Base-by-base conservation (phyloP, 2,888 invertebrate species). In the Arrhopalites spinosus region DNA sequence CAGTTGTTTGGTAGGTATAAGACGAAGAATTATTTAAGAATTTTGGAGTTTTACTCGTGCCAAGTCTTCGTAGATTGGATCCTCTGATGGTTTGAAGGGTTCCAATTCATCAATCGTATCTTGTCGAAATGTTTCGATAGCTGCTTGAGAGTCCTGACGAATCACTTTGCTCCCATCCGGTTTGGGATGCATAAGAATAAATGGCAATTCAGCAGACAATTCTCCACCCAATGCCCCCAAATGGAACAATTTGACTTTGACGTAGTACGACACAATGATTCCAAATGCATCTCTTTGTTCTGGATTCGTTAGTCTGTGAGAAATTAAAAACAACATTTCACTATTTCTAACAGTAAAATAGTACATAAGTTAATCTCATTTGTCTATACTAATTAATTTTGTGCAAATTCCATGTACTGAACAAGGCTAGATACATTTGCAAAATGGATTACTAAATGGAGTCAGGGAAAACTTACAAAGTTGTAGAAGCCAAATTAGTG, bases 181-280 rank as follows among this genome's bases (percentile, higher is more conserved):
- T 87, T 94, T 94, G 63, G 94, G 93, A 85, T 95, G 94, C 91
- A 95, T 95, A 81, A 96, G 87, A 80, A 95, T 92, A 87, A 96
- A 94, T 59, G 96, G 96, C 84, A 96, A 87, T 86, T 95, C 95
- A 2, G 96, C 96, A 36, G 93, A 90, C 66, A 98, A 87, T 87
- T 97, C 96, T 5, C 97, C 96, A 77, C 94, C 95, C 81, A 97
- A 88, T 67, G 96, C 95, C 25, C 95, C 96, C 81, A 98, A 89
- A 36, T 36, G 36, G 86, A 95, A 95, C 70, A 98, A 89, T 87
- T 96, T 95, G 71, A 96, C 95, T 87, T 96, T 97, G 53, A 94
- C 94, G 75, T 93, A 93, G 88, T 98, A 98, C 56, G 95, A 96
- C 15, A 98, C 96, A 81, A 97, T 92, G 84, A 97, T 96, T 77